These are phyloP conservation scores for Caretta caretta DNA, from an alignment of 2,113 vertebrate genomes.

Conservation along the genomic window DNA sequence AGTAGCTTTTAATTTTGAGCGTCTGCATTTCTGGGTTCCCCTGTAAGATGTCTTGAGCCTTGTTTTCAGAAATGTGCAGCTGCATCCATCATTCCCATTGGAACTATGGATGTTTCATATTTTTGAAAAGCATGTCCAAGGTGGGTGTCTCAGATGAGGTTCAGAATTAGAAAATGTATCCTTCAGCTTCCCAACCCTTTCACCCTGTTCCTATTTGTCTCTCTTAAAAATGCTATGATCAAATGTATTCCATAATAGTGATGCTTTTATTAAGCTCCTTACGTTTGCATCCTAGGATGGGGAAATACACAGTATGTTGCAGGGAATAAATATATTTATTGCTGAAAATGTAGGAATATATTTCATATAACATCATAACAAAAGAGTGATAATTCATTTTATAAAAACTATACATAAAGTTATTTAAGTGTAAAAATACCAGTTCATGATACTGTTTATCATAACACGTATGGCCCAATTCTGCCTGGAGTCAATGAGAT, in stretches of 20 bases:
- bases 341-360: slow-evolving; percentile 33
- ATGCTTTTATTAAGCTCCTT: slow-evolving; percentile 58
- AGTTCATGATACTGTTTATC: neutral
- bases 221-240: neutral
- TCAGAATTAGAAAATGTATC: neutral
- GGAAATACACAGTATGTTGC: slow-evolving; percentile 66
- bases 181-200: neutral
- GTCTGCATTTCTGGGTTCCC: neutral
- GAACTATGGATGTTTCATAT: neutral
- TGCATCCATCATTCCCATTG: neutral
- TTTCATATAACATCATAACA: slow-evolving; percentile 44
- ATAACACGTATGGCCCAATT: slow-evolving; percentile 2
- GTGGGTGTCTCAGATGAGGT: neutral
- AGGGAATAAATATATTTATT: slow-evolving; percentile 64
- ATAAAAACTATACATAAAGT: neutral
- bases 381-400: slow-evolving; percentile 33
- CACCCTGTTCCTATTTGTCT: neutral
- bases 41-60: neutral
- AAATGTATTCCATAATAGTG: neutral
- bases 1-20: neutral
- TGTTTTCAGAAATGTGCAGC: neutral
- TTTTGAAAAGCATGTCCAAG: neutral
- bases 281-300: neutral
- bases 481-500: slow-evolving; percentile 11
- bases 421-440: neutral